Evolutionary conservation across 2,113 vertebrate genomes (phyloP), one percentile per base, ranked within the genome.

Genomic region (Rhinichthys klamathensis): DNA sequence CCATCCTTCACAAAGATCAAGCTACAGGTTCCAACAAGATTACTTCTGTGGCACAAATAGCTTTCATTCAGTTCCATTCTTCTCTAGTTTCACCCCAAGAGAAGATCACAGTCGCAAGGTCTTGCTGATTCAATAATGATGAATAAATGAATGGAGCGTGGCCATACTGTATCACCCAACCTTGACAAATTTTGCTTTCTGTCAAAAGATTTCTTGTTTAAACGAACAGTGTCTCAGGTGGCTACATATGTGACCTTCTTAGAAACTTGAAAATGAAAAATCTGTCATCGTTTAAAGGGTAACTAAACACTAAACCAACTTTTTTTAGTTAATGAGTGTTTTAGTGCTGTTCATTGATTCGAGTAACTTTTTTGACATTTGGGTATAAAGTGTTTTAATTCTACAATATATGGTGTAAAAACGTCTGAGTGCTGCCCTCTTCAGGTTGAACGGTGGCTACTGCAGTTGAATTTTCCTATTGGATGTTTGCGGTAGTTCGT

Each of bases 1-100:
- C 27, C 25, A 76, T 79, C 56, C 32, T 38, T 79, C 32, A 56
- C 75, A 78, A 32, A 56, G 27, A 12, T 32, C 27, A 69, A 21
- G 41, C 16, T 67, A 13, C 79, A 81, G 38, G 60, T 81, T 81
- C 79, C 41, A 81, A 67, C 79, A 69, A 46, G 78, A 80, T 63
- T 46, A 80, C 38, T 11, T 61, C 35, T 63, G 58, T 80, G 58
- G 75, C 49, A 58, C 75, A 38, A 58, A 78, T 78, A 78, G 30
- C 56, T 80, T 80, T 46, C 35, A 41, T 80, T 80, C 32, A 63
- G 21, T 41, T 44, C 49, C 25, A 54, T 32, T 27, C 49, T 30
- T 27, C 49, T 27, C 27, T 54, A 30, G 25, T 76, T 76, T 23
- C 49, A 54, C 60, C 56, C 32, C 32, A 60, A 60, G 54, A 38